A percentile compares a stretch with the other conserved stretches of the same genome.
Conservation (phyloP, 2,797 vertebrate genomes). For the Silurus lanzhouensis region DNA sequence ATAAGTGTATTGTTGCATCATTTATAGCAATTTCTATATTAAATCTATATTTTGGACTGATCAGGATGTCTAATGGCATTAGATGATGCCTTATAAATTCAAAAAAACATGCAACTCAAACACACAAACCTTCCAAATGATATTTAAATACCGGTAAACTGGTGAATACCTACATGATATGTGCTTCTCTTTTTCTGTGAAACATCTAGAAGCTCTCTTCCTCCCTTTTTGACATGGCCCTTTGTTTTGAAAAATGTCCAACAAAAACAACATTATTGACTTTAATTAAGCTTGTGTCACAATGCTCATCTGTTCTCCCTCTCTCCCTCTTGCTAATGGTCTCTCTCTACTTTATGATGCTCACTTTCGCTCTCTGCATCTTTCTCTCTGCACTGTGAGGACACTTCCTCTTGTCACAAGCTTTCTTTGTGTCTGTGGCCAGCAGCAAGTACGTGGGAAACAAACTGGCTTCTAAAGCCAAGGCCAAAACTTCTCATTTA, state of each 20-base stretch:
- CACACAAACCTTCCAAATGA: neutral
- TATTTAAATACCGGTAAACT: neutral
- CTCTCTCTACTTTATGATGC: slow-evolving; percentile 44
- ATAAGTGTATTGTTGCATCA: neutral
- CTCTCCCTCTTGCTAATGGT: neutral
- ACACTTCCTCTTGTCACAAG: slow-evolving; percentile 63
- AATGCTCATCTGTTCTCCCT: slow-evolving; percentile 54
- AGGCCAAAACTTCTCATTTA: slow-evolving; percentile 47
- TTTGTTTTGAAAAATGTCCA: slow-evolving; percentile 53
- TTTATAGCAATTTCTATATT: neutral
- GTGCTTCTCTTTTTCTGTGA: slow-evolving; percentile 3
- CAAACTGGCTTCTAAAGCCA: slow-evolving; percentile 46
- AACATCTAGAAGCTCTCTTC: slow-evolving; percentile 26
- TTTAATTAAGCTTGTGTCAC: slow-evolving; percentile 61
- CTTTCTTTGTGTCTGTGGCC: slow-evolving; percentile 59
- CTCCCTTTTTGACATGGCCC: slow-evolving; percentile 43
- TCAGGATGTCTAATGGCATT: neutral
- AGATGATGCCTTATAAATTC: neutral
- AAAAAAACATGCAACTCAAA: neutral
- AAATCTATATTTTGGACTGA: neutral
- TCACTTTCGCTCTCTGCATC: slow-evolving; percentile 17
- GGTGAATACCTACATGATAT: neutral
- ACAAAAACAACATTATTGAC: slow-evolving; percentile 62
- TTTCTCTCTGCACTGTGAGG: slow-evolving; percentile 43
- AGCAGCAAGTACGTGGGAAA: slow-evolving; percentile 60